A percentile compares a stretch with the other conserved stretches of the same genome.
Evolutionary conservation across 2,797 vertebrate species (phyloP).

Genomic region (Lacerta bilineata): DNA sequence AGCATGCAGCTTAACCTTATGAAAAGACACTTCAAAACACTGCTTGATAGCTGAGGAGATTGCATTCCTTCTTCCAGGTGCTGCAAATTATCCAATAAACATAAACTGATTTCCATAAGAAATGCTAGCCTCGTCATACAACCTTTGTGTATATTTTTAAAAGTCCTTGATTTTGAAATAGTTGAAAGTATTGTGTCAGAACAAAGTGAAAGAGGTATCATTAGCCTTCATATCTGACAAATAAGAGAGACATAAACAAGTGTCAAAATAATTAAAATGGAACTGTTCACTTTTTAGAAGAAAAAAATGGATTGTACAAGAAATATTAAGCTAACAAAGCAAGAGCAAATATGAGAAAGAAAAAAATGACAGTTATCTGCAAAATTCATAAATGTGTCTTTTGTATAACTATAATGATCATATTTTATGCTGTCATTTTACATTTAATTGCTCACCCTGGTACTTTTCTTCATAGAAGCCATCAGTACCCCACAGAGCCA

Average conservation of each 20-base stretch:
- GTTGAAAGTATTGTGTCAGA: constrained; percentile 75
- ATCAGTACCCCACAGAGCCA: constrained; percentile 89
- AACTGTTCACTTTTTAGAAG: constrained; percentile 79
- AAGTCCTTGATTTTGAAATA: constrained; percentile 74
- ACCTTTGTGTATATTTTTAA: constrained; percentile 64
- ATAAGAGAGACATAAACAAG: constrained; percentile 81
- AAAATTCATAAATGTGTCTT: constrained; percentile 94
- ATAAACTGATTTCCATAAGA: constrained; percentile 72
- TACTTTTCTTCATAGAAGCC: constrained; percentile 90
- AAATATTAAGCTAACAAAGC: constrained; percentile 89
- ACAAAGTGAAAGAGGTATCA: constrained; percentile 77
- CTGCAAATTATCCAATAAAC: constrained; percentile 66
- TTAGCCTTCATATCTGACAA: constrained; percentile 79
- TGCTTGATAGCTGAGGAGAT: constrained; percentile 61
- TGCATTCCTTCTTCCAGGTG: constrained; percentile 69
- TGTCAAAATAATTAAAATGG: constrained; percentile 83
- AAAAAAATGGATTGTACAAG: constrained; percentile 80
- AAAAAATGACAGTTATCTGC: constrained; percentile 91
- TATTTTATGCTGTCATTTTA: constrained; percentile 95
- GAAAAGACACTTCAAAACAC: constrained; percentile 71
- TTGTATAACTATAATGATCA: constrained; percentile 92
- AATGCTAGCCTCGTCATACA: constrained; percentile 71
- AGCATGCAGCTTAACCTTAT: constrained; percentile 55
- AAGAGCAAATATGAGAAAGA: constrained; percentile 84
- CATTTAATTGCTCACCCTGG: constrained; percentile 93